phyloP scores from a whole-genome alignment of 2,888 invertebrate genomes.

The Chloromyia formosa region DNA sequence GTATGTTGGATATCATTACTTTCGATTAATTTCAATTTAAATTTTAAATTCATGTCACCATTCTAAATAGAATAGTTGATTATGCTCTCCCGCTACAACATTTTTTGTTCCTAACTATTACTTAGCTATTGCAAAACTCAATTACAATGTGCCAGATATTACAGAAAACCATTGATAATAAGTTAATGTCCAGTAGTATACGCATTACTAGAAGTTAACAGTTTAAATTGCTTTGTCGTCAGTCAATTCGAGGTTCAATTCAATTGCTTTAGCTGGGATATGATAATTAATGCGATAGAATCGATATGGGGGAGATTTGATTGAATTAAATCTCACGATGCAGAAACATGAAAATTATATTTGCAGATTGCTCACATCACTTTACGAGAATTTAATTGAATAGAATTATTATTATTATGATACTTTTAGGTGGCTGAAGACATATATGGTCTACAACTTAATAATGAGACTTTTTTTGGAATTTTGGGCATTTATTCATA shows the following conservation, averaged over 20 bases:
- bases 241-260: background rate
- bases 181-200: background rate
- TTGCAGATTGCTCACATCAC: constrained; percentile 16
- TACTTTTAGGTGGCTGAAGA: too few species aligned
- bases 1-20: constrained; percentile 52
- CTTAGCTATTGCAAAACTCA: constrained; percentile 9
- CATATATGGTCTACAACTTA: too few species aligned
- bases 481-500: too few species aligned
- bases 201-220: background rate
- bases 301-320: constrained; percentile 20
- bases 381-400: background rate
- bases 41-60: background rate
- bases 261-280: constrained; percentile 4
- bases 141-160: constrained; percentile 27
- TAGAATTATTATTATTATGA: background rate
- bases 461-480: too few species aligned
- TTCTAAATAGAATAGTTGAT: background rate
- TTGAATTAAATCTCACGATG: background rate
- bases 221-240: background rate
- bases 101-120: background rate
- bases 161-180: background rate
- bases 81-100: background rate
- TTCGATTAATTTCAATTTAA: background rate
- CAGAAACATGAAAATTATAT: constrained; percentile 26
- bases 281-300: constrained; percentile 16